Evolutionary conservation across 2,113 vertebrate genomes (phyloP), one percentile per base, ranked within the genome.

Genomic region (Myiozetetes cayanensis): DNA sequence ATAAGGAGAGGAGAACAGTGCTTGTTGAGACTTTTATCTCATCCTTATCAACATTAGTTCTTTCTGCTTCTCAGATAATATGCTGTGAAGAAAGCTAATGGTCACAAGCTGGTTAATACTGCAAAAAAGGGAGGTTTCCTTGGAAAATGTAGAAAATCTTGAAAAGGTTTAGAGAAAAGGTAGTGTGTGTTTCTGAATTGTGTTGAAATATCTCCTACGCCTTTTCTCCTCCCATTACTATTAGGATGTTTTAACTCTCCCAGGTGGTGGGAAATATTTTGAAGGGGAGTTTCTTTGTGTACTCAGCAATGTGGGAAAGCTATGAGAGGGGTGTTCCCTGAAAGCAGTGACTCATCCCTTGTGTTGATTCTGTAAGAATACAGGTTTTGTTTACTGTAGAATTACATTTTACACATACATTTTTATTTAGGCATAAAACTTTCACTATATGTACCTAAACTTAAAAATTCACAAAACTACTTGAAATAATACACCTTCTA

Each of bases 281-380:
- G 56, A 83, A 94, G 46, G 72, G 75, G 90, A 88, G 85, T 94
- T 92, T 84, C 71, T 93, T 67, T 92, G 90, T 90, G 17, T 91
- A 30, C 74, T 97, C 84, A 86, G 47, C 49, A 72, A 90, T 93
- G 79, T 93, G 85, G 79, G 90, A 95, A 96, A 95, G 39, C 39
- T 86, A 44, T 35, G 71, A 86, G 44, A 96, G 65, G 47, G 75
- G 93, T 93, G 90, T 92, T 93, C 72, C 93, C 94, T 95, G 79
- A 93, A 86, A 88, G 65, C n/a, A 47, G 14, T 95, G 93, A 97
- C 56, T 97, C 92, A 96, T 88, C 43, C 12, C 43, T 19, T 30
- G 56, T 37, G 61, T 46, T 90, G 52, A 66, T 66, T 83, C 56
- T 78, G n/a, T 56, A 82, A 82, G 75, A 96, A 89, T 74, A 49